A percentile compares a stretch with the other conserved stretches of the same genome.
Conservation (phyloP, 2,888 invertebrate genomes). For the Yponomeuta plumbellus region DNA sequence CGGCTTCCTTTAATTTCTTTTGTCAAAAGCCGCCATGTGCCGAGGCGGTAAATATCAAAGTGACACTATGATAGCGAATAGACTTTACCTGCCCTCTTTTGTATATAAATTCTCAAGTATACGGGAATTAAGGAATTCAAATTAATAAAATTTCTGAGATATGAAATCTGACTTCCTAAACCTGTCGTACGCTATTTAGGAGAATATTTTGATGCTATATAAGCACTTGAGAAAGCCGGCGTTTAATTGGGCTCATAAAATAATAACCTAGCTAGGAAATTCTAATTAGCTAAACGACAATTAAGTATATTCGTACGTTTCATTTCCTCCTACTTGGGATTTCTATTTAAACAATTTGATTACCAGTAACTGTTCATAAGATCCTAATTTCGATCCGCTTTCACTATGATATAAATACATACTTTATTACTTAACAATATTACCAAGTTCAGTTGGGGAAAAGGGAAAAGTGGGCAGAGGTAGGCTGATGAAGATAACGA, state of each 20-base stretch:
- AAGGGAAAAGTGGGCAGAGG: too few species aligned
- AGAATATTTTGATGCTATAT: background rate
- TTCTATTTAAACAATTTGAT: background rate
- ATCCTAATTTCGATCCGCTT: background rate
- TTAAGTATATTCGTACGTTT: background rate
- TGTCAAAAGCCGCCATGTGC: too few species aligned
- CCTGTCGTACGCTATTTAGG: background rate
- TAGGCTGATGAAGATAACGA: slow-evolving; percentile 11
- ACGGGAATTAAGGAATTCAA: too few species aligned
- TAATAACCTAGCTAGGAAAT: background rate
- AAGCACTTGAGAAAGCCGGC: background rate
- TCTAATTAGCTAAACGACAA: background rate
- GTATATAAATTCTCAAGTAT: too few species aligned
- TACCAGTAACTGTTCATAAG: background rate
- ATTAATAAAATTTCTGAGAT: background rate
- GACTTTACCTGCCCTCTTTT: too few species aligned
- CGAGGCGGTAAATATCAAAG: too few species aligned
- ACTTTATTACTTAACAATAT: too few species aligned
- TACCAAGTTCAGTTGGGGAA: too few species aligned
- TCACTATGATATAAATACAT: background rate
- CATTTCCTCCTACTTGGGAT: background rate
- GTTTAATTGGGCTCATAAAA: background rate
- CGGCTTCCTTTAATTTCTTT: too few species aligned
- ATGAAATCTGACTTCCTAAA: background rate
- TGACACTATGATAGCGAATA: too few species aligned